Base-by-base conservation (phyloP, 2,113 vertebrate species). In the Tachycineta bicolor region DNA sequence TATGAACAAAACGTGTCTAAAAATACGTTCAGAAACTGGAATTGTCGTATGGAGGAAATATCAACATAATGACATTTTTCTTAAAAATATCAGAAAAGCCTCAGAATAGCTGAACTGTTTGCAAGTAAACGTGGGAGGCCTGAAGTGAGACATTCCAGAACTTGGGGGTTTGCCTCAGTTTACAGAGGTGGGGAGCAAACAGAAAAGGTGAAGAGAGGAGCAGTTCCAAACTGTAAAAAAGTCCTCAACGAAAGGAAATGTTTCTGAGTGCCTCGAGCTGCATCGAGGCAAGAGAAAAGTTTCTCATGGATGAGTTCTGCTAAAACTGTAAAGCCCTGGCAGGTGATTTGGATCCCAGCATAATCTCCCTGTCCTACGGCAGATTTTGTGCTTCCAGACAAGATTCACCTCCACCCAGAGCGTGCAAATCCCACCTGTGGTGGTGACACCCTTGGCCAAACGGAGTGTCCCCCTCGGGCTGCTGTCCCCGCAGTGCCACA, bases 31-130 rank as follows among this genome's bases (percentile, higher is more conserved):
- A 91, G 44, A 87, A 93, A 73, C 16, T 73, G 58, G 62, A 91
- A 91, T 73, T 94, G 46, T 75, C 89, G 18, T 53, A 46, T 23
- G 37, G 70, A 82, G 37, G 37, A 96, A 95, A 94, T 79, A 89
- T 73, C 81, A 79, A 43, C 81, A 69, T 43, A 52, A 89, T 76
- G 78, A 56, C n/a, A 89, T n/a, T 84, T 76, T 33, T 65, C 83
- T 95, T 88, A 74, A 93, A 94, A 94, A 90, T 47, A 83, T 43
- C 75, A 58, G 43, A 24, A 87, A 92, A 83, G 11, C 67, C 41
- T 78, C 37, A 41, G 70, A 89, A 81, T 43, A 91, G 49, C 12
- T 52, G 49, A 84, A 79, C 47, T 65, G 82, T 78, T 82, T 82
- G 25, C 37, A 80, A 90, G 37, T 80, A 73, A 39, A 77, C 19